These are phyloP conservation scores for Erpornis zantholeuca DNA, from an alignment of 2,113 vertebrate genomes.

Conservation along the genomic window DNA sequence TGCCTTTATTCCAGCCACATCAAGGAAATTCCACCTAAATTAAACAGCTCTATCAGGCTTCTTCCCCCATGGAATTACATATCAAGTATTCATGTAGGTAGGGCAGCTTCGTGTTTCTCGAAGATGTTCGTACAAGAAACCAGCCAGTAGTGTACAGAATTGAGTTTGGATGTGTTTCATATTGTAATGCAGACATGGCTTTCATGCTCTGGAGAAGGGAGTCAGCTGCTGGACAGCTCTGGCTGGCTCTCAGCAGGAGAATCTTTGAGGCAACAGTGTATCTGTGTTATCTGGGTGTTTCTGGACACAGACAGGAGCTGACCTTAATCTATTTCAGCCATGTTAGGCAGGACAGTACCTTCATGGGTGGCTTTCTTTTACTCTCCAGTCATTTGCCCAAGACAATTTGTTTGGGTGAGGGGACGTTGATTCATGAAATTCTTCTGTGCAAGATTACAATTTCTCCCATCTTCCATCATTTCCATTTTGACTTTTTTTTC, in stretches of 20 bases:
- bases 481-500: not conserved
- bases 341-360: not conserved
- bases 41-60: not conserved
- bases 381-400: not conserved
- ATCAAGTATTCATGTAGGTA: not conserved
- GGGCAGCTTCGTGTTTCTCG: not conserved
- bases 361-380: not conserved
- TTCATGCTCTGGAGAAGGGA: not conserved
- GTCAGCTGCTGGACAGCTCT: not conserved
- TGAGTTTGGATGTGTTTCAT: not conserved
- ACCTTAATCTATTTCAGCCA: not conserved
- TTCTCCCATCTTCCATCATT: not conserved
- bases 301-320: not conserved
- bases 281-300: not conserved
- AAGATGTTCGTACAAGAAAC: not conserved
- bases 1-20: not conserved
- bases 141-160: not conserved
- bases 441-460: not conserved
- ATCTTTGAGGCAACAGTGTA: not conserved
- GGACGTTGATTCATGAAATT: accelerated
- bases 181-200: not conserved
- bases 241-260: not conserved
- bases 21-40: not conserved
- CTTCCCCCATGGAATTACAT: not conserved
- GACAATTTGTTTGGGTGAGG: not conserved